phyloP scores from a whole-genome alignment of 2,888 invertebrate species.

The Cerastis leucographa region DNA sequence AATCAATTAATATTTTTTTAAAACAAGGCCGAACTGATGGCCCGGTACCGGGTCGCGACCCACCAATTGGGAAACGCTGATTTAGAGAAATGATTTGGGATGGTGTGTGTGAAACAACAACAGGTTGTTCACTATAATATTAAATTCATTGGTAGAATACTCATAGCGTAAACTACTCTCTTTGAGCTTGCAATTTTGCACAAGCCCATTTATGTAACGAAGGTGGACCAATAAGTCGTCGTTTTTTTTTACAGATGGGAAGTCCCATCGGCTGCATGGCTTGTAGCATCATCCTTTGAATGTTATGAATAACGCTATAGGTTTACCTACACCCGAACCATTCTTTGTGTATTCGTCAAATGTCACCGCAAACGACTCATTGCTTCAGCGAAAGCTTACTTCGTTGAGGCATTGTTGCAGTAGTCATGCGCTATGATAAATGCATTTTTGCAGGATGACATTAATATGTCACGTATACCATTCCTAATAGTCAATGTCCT shows the following conservation, averaged over 20 bases:
- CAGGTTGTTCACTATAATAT: neutral
- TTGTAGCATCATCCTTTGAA: neutral
- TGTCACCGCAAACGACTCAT: constrained; percentile 12
- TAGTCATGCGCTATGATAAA: constrained; percentile 18
- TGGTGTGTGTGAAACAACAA: neutral
- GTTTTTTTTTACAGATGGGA: neutral
- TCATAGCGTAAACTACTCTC: neutral
- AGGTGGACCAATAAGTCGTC: neutral
- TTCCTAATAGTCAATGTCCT: neutral
- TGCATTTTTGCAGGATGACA: constrained; percentile 10
- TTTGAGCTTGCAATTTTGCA: neutral
- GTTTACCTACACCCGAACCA: neutral
- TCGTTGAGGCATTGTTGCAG: neutral
- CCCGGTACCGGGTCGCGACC: no score
- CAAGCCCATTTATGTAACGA: neutral
- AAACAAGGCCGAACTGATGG: no score
- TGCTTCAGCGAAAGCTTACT: neutral
- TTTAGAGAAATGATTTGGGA: neutral
- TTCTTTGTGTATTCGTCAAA: constrained; percentile 18
- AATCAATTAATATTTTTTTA: no score
- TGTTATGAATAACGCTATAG: neutral
- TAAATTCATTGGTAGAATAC: neutral
- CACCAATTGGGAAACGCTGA: no score
- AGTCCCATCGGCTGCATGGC: neutral
- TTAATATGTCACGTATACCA: neutral